These are phyloP conservation scores for Mesembrinibis cayennensis DNA, from an alignment of 2,113 vertebrate species.

Conservation along the genomic window DNA sequence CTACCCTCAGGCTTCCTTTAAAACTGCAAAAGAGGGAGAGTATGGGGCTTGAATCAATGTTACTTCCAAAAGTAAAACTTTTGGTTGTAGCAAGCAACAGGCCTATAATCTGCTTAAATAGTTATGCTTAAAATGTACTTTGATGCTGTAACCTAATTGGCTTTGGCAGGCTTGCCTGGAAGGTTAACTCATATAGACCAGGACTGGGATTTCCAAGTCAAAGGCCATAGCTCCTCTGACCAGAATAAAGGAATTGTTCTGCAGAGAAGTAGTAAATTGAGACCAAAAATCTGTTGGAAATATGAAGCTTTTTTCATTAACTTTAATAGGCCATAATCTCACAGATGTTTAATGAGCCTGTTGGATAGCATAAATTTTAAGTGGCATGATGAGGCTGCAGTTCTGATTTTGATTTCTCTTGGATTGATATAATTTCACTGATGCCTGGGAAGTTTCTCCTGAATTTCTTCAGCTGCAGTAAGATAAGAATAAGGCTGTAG, in stretches of 20 bases:
- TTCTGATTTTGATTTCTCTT: not conserved
- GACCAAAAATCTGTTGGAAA: not conserved
- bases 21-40: not conserved
- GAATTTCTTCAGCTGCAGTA: not conserved
- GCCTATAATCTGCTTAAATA: not conserved
- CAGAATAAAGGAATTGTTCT: not conserved
- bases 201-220: not conserved
- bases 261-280: not conserved
- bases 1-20: slow-evolving; percentile 22
- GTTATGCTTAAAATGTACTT: not conserved
- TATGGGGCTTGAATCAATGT: not conserved
- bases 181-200: not conserved
- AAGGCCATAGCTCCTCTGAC: not conserved
- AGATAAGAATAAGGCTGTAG: not conserved
- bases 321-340: not conserved
- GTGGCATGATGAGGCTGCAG: not conserved
- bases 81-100: not conserved
- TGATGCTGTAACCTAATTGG: not conserved
- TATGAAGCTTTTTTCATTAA: not conserved
- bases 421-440: not conserved
- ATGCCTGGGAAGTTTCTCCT: not conserved
- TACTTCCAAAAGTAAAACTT: slow-evolving; percentile 6
- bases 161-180: not conserved
- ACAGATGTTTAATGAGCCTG: not conserved
- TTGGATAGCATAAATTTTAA: not conserved